Conservation (phyloP, 2,888 invertebrate species). For the Pasiphila rectangulata region DNA sequence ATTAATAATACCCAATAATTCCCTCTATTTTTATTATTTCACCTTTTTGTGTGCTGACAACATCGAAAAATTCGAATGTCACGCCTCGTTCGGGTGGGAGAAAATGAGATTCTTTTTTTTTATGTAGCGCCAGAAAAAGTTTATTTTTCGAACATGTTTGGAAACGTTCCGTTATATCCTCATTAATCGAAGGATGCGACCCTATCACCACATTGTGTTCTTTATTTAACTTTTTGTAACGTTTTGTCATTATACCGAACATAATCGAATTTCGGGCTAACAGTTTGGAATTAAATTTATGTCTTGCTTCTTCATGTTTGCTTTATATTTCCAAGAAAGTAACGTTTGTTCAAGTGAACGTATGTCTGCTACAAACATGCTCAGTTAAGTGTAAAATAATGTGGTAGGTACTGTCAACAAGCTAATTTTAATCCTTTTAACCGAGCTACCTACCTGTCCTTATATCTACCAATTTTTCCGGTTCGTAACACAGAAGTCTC, state of each 20-base stretch:
- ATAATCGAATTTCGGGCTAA: conserved; percentile 77
- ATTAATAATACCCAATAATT: conserved; percentile 72
- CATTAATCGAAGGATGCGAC: conserved; percentile 60
- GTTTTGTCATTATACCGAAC: conserved; percentile 62
- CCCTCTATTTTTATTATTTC: conserved; percentile 55
- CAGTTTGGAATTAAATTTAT: conserved; percentile 75
- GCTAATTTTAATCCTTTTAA: conserved; percentile 10
- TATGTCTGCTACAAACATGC: conserved; percentile 1
- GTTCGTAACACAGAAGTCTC: conserved; percentile 57
- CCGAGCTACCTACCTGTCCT: conserved; percentile 3
- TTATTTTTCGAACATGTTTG: conserved; percentile 60
- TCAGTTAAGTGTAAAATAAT: conserved; percentile 6
- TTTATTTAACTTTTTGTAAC: conserved; percentile 48
- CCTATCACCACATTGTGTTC: conserved; percentile 39
- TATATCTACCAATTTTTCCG: conserved; percentile 18
- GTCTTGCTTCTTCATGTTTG: conserved; percentile 60
- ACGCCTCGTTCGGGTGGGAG: conserved; percentile 76
- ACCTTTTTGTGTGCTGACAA: conserved; percentile 63
- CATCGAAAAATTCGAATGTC: conserved; percentile 73
- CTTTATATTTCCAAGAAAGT: conserved; percentile 57
- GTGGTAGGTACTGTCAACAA: conserved; percentile 11
- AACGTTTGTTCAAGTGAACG: conserved; percentile 41
- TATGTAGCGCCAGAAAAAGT: conserved; percentile 60
- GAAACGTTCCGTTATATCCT: conserved; percentile 65
- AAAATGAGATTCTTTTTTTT: conserved; percentile 65